Evolutionary conservation across 2,888 invertebrate genomes (phyloP).

Genomic region (Lepas anatifera): DNA sequence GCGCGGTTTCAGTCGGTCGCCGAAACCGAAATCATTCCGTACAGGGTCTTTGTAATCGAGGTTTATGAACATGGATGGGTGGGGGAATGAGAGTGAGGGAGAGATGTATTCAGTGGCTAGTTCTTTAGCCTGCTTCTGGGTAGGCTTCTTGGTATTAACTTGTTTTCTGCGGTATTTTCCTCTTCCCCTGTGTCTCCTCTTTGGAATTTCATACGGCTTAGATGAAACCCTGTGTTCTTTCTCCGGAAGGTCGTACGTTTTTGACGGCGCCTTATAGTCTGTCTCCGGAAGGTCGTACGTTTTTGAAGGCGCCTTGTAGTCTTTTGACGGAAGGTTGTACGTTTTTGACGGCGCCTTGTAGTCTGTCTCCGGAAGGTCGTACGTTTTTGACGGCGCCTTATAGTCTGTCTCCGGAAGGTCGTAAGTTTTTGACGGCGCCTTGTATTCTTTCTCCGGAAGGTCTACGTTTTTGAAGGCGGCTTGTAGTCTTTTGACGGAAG

Average conservation of each 20-base stretch:
- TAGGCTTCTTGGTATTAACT: too few relatives aligned
- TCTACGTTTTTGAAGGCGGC: too few relatives aligned
- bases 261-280: not conserved
- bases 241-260: too few relatives aligned
- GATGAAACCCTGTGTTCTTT: too few relatives aligned
- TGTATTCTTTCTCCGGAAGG: too few relatives aligned
- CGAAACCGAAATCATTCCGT: not conserved
- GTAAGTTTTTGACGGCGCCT: too few relatives aligned
- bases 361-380: too few relatives aligned
- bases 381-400: not conserved
- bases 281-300: not conserved
- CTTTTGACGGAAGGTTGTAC: not conserved
- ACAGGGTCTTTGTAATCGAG: not conserved
- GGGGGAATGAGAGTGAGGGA: not conserved
- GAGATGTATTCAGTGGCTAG: not conserved
- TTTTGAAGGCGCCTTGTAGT: not conserved
- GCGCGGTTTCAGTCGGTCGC: not conserved
- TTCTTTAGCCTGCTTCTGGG: not conserved
- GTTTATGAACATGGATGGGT: not conserved
- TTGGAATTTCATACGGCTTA: not conserved
- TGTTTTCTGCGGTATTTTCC: too few relatives aligned
- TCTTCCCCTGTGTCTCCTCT: too few relatives aligned
- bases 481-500: too few relatives aligned
- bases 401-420: too few relatives aligned
- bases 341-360: not conserved